Percentiles rank a stretch among this genome's conserved stretches.
Evolutionary conservation across 1,140 invertebrate genomes (phyloP).

Genomic region (Panagrolaimus sp.): DNA sequence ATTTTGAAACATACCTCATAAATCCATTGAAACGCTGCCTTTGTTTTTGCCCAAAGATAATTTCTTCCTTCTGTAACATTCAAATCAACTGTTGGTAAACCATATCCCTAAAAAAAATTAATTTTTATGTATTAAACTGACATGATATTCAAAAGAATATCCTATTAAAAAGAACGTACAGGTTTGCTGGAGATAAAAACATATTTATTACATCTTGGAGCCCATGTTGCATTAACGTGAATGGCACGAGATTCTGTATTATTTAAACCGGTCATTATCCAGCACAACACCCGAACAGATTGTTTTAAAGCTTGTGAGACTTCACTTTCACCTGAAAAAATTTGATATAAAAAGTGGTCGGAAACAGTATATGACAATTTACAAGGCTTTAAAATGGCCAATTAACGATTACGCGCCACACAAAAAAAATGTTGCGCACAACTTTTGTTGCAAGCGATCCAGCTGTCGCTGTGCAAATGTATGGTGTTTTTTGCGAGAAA

Average conservation of each 20-base stretch:
- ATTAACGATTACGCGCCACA: too few species aligned
- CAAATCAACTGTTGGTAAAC: slow-evolving; percentile 59
- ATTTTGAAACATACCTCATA: slow-evolving; percentile 57
- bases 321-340: neutral
- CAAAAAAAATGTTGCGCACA: too few species aligned
- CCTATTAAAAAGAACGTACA: too few species aligned
- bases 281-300: neutral
- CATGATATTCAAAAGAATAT: too few species aligned
- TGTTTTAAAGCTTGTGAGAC: neutral
- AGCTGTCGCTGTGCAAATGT: too few species aligned
- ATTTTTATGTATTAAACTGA: too few species aligned
- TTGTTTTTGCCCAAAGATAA: slow-evolving; percentile 84
- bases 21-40: slow-evolving; percentile 72
- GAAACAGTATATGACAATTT: too few species aligned
- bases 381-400: too few species aligned
- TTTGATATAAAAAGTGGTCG: neutral
- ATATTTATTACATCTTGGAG: slow-evolving; percentile 73
- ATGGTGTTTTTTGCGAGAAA: too few species aligned
- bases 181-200: slow-evolving; percentile 34
- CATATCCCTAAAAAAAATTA: neutral
- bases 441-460: too few species aligned
- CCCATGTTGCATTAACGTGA: slow-evolving; percentile 70
- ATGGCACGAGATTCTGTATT: neutral
- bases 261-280: slow-evolving; percentile 4
- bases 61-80: slow-evolving; percentile 75